Evolutionary conservation across 1,140 invertebrate genomes (phyloP), one percentile per base, ranked within the genome.

Genomic region (Babylonia areolata): DNA sequence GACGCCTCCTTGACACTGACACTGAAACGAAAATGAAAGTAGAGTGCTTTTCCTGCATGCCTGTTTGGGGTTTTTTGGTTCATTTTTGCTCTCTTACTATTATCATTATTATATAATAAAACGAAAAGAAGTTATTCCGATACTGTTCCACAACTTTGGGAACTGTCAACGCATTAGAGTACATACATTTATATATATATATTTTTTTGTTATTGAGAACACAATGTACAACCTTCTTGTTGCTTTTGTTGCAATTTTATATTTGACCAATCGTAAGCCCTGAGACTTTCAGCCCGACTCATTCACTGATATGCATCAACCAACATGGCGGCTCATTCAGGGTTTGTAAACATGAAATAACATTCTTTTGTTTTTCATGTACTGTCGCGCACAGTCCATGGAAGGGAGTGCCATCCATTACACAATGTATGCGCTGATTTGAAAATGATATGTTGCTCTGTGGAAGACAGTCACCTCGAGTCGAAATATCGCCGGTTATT

Each of bases 271-370:
- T 40, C 2, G 28, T 5, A 28, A 28, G 37, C 28, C 2, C 12
- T 15, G 40, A 17, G 40, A 42, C 17, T 28, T 40, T 77, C 37
- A 77, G 75, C 28, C 6, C 75, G 35, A 20, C 17, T 23, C 15
- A 2, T 77, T 6, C 31, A 40, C 11, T 35, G 71, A 40, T 20
- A 35, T 23, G 75, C 23, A 37, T 37, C 75, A 77, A 40, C 75
- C 33, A 77, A 33, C 75, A 77, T 77, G 75, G 75, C 75, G 75
- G 35, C 11, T 77, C 6, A 40, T 77, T 5, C 33, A 37, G 35
- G 37, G 75, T 77, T 23, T 77, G 75, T 77, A 77, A 77, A 77
- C 75, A 77, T 69, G 20, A 15, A 23, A 23, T n/a, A 20, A 73
- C 6, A 17, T 28, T 40, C 20, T 77, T 40, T 23, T n/a, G 12